Conservation (phyloP, 2,888 invertebrate species). For the Sicus ferrugineus region DNA sequence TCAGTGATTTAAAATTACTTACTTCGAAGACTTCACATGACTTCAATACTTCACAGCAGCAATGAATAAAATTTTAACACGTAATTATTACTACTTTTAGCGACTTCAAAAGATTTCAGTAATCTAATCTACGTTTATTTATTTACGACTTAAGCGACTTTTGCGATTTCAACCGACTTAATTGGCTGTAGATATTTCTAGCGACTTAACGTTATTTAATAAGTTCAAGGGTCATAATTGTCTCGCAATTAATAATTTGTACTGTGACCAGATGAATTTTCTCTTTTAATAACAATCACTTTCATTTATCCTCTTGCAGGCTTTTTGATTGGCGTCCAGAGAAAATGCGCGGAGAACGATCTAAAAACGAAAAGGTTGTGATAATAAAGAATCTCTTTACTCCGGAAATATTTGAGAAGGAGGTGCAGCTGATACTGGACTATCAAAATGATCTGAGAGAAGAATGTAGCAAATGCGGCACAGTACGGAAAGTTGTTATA, state of each 20-base stretch:
- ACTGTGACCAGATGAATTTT: no score
- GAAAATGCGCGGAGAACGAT: slow-evolving; percentile 83
- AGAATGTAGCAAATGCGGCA: slow-evolving; percentile 90
- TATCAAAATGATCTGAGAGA: slow-evolving; percentile 90
- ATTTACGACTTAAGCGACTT: no score
- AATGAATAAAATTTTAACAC: background rate
- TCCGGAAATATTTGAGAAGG: slow-evolving; percentile 86
- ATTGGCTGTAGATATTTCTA: no score
- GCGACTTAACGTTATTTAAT: no score
- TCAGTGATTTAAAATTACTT: slow-evolving; percentile 1
- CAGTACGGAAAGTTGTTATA: slow-evolving; percentile 87
- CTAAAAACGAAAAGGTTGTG: slow-evolving; percentile 89
- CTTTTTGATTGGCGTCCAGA: slow-evolving; percentile 98
- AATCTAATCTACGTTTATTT: no score
- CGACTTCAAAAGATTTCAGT: no score
- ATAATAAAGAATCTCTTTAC: slow-evolving; percentile 94
- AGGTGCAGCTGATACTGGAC: slow-evolving; percentile 87
- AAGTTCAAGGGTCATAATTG: no score
- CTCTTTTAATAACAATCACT: background rate
- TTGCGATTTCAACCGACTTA: no score
- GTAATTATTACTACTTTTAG: no score
- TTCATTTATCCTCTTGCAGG: slow-evolving; percentile 63
- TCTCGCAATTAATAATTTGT: no score
- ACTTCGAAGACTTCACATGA: no score
- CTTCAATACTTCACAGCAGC: background rate